A percentile compares a stretch with the other conserved stretches of the same genome.
phyloP scores from a whole-genome alignment of 2,888 invertebrate genomes.

The Dorcus hopei region DNA sequence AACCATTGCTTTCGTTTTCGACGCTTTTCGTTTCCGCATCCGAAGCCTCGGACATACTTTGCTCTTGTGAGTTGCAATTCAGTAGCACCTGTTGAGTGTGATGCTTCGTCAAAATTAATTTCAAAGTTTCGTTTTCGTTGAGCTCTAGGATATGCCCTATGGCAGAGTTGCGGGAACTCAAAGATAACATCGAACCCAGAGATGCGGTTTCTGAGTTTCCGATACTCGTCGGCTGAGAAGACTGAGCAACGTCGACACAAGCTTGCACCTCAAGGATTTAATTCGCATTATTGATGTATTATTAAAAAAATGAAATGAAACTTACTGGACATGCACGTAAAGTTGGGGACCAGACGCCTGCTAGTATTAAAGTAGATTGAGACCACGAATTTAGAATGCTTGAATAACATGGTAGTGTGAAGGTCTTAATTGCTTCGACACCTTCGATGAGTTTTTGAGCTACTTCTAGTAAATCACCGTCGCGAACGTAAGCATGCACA shows the following conservation, averaged over 20 bases:
- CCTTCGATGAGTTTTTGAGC: constrained; percentile 74
- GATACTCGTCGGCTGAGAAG: constrained; percentile 35
- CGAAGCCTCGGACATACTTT: constrained; percentile 8
- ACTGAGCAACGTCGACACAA: constrained; percentile 75
- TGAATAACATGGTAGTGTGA: constrained; percentile 77
- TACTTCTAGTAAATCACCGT: constrained; percentile 75
- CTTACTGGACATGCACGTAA: constrained; percentile 68
- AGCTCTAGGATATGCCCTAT: constrained; percentile 55
- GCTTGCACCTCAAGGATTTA: constrained; percentile 54
- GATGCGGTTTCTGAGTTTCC: constrained; percentile 43
- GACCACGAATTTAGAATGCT: constrained; percentile 89
- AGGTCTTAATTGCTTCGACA: constrained; percentile 69
- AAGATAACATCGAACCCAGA: constrained; percentile 44
- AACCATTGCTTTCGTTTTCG: constrained; percentile 4
- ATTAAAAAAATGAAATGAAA: neutral
- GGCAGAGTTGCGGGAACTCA: constrained; percentile 49
- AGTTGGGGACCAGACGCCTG: constrained; percentile 82
- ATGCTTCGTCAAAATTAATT: constrained; percentile 62
- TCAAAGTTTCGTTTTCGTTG: constrained; percentile 70
- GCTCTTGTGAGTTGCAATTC: constrained; percentile 4
- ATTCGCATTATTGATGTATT: neutral
- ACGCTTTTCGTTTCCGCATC: constrained; percentile 8
- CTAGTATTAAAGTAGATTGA: constrained; percentile 74
- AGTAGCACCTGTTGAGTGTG: constrained; percentile 26
- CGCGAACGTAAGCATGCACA: constrained; percentile 76